Evolutionary conservation across 2,888 invertebrate genomes (phyloP).

Genomic region (Penaeus monodon): DNA sequence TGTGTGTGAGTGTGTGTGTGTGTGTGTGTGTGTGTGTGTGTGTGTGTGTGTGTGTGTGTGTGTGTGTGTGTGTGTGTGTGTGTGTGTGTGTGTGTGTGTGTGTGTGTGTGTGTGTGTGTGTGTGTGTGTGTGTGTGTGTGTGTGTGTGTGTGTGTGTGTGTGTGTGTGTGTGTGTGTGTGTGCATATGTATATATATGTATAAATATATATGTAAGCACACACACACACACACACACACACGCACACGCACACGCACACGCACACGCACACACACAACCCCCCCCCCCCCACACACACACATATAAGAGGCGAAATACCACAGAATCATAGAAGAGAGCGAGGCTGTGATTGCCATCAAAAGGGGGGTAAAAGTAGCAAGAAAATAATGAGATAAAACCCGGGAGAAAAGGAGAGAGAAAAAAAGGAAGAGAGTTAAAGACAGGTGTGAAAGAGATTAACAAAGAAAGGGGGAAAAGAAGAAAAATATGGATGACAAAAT

Average conservation of each 20-base stretch:
- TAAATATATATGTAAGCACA: neutral
- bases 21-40: constrained; percentile 10
- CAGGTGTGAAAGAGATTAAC: no score
- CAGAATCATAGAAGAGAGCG: neutral
- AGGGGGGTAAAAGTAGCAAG: no score
- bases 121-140: constrained; percentile 5
- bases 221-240: neutral
- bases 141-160: neutral
- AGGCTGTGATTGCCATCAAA: neutral
- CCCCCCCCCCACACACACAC: neutral
- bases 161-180: no score
- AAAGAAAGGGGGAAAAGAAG: no score
- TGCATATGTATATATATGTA: no score
- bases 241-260: neutral
- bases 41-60: neutral
- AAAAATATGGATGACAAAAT: no score
- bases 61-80: no score
- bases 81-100: neutral
- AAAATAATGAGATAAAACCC: no score
- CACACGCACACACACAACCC: neutral
- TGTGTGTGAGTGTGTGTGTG: constrained; percentile 17
- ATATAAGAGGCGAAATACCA: neutral
- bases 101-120: neutral
- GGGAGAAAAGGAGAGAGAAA: no score
- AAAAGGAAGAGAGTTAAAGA: no score